Evolutionary conservation across 2,888 invertebrate species (phyloP).

Genomic region (Tachina lurida): DNA sequence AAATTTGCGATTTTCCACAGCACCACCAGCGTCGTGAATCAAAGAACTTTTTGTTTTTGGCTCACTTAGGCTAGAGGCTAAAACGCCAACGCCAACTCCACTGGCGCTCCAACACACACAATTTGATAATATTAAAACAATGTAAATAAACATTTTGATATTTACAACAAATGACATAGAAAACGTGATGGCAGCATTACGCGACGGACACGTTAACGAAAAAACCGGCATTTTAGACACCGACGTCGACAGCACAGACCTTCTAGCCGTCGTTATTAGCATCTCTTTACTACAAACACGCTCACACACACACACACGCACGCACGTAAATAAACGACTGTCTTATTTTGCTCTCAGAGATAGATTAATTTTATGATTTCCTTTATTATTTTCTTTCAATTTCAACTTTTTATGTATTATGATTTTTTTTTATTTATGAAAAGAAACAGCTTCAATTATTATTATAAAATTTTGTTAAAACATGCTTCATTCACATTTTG

Average conservation of each 20-base stretch:
- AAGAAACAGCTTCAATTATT: neutral
- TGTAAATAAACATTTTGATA: slow-evolving; percentile 67
- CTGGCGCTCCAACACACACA: slow-evolving; percentile 43
- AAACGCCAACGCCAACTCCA: slow-evolving; percentile 12
- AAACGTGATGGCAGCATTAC: slow-evolving; percentile 68
- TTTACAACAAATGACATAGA: slow-evolving; percentile 67
- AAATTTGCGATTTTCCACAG: slow-evolving; percentile 44
- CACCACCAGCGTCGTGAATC: slow-evolving; percentile 35
- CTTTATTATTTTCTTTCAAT: slow-evolving; percentile 49
- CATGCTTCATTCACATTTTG: slow-evolving; percentile 11
- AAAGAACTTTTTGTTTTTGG: slow-evolving; percentile 44
- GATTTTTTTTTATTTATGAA: slow-evolving; percentile 23
- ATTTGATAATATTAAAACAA: slow-evolving; percentile 65
- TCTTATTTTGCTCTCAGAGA: slow-evolving; percentile 49
- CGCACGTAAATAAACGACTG: slow-evolving; percentile 29
- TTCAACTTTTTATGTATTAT: slow-evolving; percentile 43
- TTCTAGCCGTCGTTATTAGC: slow-evolving; percentile 58
- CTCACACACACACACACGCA: slow-evolving; percentile 28
- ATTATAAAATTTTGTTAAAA: neutral
- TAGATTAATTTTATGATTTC: slow-evolving; percentile 55
- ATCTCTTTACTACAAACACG: slow-evolving; percentile 38
- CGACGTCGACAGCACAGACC: slow-evolving; percentile 41
- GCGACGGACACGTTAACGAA: slow-evolving; percentile 45
- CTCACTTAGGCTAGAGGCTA: slow-evolving; percentile 51
- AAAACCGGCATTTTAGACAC: slow-evolving; percentile 67